Percentiles rank a stretch among this genome's conserved stretches.
These are phyloP conservation scores for Lasioglossum albipes DNA, from an alignment of 1,140 invertebrate genomes.

Conservation along the genomic window DNA sequence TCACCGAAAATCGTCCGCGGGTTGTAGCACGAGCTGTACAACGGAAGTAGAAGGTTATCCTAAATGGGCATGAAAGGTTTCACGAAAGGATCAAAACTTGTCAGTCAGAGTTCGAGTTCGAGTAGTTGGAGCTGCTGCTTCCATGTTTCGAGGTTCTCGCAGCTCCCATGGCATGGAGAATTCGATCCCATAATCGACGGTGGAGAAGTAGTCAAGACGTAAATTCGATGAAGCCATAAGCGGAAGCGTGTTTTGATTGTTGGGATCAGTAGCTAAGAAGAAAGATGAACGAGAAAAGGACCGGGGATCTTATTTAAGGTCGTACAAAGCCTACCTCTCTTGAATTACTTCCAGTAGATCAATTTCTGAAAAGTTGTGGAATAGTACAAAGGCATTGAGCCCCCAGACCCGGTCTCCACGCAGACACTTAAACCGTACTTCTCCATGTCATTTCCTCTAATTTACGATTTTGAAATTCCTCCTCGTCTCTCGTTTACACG, in stretches of 20 bases:
- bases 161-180: not conserved
- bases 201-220: not conserved
- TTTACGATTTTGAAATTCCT: not conserved
- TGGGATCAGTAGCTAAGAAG: not conserved
- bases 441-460: not conserved
- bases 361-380: not conserved
- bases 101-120: not conserved
- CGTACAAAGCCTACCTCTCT: not conserved
- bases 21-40: not conserved
- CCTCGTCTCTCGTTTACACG: not conserved
- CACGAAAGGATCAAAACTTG: not conserved
- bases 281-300: not conserved
- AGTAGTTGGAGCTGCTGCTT: not conserved
- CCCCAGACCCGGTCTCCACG: not conserved
- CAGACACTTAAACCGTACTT: not conserved
- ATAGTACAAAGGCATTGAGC: not conserved
- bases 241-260: not conserved
- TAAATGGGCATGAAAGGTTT: not conserved
- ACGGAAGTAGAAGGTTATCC: not conserved
- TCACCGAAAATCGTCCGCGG: too few species aligned
- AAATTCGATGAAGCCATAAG: not conserved
- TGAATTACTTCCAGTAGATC: slow-evolving; percentile 1
- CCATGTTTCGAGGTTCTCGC: not conserved
- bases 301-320: not conserved
- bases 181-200: not conserved